Evolutionary conservation across 2,888 invertebrate species (phyloP).

Genomic region (Piscicola geometra): DNA sequence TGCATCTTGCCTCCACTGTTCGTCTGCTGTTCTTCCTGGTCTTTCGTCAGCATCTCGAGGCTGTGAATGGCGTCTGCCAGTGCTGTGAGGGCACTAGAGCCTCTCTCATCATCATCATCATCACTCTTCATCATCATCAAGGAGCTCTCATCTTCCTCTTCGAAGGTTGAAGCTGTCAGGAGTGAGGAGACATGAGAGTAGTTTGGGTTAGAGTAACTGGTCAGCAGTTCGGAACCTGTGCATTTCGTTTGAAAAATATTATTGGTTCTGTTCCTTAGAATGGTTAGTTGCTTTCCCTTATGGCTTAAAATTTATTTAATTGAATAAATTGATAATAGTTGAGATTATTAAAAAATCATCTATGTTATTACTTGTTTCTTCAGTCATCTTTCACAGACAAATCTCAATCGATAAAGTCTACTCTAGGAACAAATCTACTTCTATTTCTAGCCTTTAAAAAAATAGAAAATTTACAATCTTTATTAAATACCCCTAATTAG

Average conservation of each 20-base stretch:
- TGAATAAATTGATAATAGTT: no score
- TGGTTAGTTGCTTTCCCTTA: no score
- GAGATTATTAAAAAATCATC: no score
- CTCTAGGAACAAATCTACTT: no score
- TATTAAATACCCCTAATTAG: no score
- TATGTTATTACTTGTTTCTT: background rate
- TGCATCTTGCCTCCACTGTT: conserved; percentile 4
- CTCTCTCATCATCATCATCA: conserved; percentile 13
- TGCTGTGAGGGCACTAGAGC: conserved; percentile 28
- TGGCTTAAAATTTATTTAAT: no score
- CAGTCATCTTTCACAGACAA: background rate
- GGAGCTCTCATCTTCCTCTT: conserved; percentile 29
- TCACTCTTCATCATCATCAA: conserved; percentile 22
- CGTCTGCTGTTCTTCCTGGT: conserved; percentile 29
- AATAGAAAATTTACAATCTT: no score
- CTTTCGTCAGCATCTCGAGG: conserved; percentile 26
- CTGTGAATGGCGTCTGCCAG: conserved; percentile 32
- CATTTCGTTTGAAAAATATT: no score
- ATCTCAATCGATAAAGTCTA: no score
- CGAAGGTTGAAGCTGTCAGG: background rate
- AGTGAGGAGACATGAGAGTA: conserved; percentile 26
- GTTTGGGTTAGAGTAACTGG: conserved; percentile 36
- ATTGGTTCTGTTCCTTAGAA: no score
- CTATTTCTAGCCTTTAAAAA: no score
- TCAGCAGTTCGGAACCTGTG: conserved; percentile 40